Base-by-base conservation (phyloP, 2,888 invertebrate species). In the Eristalinus sepulchralis region DNA sequence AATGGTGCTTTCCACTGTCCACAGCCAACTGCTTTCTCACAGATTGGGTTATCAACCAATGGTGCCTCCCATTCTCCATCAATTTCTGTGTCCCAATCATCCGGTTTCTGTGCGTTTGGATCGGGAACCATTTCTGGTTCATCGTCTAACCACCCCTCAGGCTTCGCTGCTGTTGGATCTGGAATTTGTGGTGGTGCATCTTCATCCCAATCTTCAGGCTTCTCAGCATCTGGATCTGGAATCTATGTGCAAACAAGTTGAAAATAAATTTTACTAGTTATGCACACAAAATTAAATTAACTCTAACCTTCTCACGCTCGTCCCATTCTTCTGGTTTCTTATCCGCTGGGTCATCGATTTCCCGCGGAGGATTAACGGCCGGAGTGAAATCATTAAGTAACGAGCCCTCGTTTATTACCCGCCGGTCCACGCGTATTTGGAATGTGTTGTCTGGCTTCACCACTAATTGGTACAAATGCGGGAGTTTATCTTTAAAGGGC, bases 61-160 rank as follows among this genome's bases (percentile, higher is more conserved):
- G 99, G 98, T 4, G 99, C 96, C 92, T 99, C 99, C 99, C 99
- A 99, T 91, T 97, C 97, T 1, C 99, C 99, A 93, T 99, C 99
- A 96, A 99, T 99, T 88, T 99, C 98, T 20, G 96, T 95, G 92
- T 99, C 99, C 98, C 99, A 99, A 93, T 99, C 99, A 0, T 94
- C 95, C 0, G 99, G 99, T 92, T 97, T 98, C 73, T 94, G 93
- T 0, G 98, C 97, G 63, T 95, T 95, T 0, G 97, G 96, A 93
- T 99, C 99, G 1, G 97, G 95, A 75, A 97, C 95, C 93, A 96
- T 96, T 70, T 96, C 95, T 0, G 96, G 95, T 92, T 99, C 99
- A 89, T 98, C 95, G 89, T 98, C 98, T 34, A 99, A 94, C 99
- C 99, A 99, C 17, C 97, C 98, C 17, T 95, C 95, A 0, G 99